Evolutionary conservation across 2,113 vertebrate species (phyloP).

Genomic region (Anolis sagrei): DNA sequence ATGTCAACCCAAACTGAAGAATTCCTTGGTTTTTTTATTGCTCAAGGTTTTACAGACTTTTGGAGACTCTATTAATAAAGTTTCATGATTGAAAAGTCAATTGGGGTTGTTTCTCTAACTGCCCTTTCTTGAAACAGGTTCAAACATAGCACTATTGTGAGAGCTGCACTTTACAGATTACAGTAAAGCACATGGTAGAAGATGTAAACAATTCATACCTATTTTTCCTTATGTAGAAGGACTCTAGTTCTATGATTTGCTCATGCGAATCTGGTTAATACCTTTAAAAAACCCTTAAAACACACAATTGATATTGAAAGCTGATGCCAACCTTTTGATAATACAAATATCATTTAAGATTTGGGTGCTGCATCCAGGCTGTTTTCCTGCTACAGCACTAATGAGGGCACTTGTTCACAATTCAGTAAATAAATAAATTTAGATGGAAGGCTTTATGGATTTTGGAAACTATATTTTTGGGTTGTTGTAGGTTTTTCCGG

Average conservation of each 20-base stretch:
- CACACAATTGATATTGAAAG: too few species aligned
- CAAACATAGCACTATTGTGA: not conserved
- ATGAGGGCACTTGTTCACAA: too few species aligned
- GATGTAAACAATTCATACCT: not conserved
- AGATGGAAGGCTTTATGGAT: too few species aligned
- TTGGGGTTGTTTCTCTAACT: not conserved
- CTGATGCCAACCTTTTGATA: too few species aligned
- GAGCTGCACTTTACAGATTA: not conserved
- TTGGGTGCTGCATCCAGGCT: too few species aligned
- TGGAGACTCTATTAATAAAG: not conserved
- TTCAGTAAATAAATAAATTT: too few species aligned
- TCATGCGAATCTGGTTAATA: too few species aligned
- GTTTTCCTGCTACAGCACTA: too few species aligned
- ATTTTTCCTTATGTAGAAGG: not conserved
- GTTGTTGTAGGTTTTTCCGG: too few species aligned
- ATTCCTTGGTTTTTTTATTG: not conserved
- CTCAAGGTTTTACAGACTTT: not conserved
- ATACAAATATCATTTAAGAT: too few species aligned
- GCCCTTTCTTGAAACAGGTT: not conserved
- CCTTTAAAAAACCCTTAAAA: too few species aligned
- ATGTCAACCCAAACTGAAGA: not conserved
- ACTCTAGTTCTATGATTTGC: not conserved
- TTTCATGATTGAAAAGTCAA: not conserved
- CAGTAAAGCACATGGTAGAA: not conserved
- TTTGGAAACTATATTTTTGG: too few species aligned